Base-by-base conservation (phyloP, 1,140 invertebrate species). In the Calephelis virginiensis region DNA sequence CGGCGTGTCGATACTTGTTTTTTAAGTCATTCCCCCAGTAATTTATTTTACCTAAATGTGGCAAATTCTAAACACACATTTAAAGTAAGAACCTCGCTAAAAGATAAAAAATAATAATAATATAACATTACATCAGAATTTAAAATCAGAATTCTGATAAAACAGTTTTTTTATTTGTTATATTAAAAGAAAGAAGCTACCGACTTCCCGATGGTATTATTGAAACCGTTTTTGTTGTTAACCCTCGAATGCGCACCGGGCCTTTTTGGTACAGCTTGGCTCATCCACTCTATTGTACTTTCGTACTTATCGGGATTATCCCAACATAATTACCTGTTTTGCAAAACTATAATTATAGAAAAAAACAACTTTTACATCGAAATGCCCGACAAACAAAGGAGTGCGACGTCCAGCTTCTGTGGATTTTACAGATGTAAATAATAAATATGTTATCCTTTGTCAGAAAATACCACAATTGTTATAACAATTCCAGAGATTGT, bases 121-220 rank as follows among this genome's bases (percentile, higher is more conserved):
- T 8, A 43, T 43, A 6, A 43, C 6, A 43, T 43, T 43, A 5
- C 40, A 43, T 43, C 8, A 43, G 7, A 43, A 43, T 43, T 28
- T 28, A 3, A 28, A 28, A 43, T 43, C 8, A 43, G 7, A 43
- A 43, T 43, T 43, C 8, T 43, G 40, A 43, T 43, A 7, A 43
- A 43, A 43, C 40, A 43, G 40, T 43, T 43, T 43, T 43, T 43
- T 9, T 43, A 43, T 9, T 77, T 64, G 67, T 78, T 80, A 85
- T 80, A 80, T 72, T 74, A 71, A 89, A 86, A 81, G 86, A 83
- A 82, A 86, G 85, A 86, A 88, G 85, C 85, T 86, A 86, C 84
- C 85, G 84, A 87, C 86, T 87, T 89, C 81, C 70, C 81, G 80
- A 87, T 85, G 78, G 82, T 85, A 86, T 85, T 90, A 83, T 89